A percentile compares a stretch with the other conserved stretches of the same genome.
Conservation (phyloP, 64 coral and sea anemone genomes). For the Actinia equina region DNA sequence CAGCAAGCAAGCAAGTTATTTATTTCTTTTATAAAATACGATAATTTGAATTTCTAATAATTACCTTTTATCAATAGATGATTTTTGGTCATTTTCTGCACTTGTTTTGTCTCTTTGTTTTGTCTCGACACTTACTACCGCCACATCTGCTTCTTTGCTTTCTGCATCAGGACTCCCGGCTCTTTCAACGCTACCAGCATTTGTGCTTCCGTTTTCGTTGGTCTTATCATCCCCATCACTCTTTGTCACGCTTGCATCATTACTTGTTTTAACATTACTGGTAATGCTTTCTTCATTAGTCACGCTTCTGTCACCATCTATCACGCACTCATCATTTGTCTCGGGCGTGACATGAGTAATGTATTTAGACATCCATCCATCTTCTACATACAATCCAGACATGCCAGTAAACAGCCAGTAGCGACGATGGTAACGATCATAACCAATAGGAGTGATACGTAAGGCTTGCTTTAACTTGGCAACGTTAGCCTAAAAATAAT, state of each 20-base stretch:
- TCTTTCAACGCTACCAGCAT: not conserved
- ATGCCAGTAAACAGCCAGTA: constrained; percentile 80
- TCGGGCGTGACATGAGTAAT: not conserved
- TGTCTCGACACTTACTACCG: not conserved
- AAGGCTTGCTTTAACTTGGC: constrained; percentile 39
- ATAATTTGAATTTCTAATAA: not conserved
- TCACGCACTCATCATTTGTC: not conserved
- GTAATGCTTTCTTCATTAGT: not conserved
- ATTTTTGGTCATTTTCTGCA: not conserved
- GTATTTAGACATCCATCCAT: constrained; percentile 61
- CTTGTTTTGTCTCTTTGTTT: not conserved
- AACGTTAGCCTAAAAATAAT: not conserved
- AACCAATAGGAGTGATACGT: constrained; percentile 60
- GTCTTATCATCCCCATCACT: not conserved
- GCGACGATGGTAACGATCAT: constrained; percentile 69
- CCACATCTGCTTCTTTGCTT: not conserved
- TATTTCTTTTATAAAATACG: too few species aligned
- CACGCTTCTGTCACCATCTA: not conserved
- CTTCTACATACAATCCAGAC: constrained; percentile 66
- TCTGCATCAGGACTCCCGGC: not conserved
- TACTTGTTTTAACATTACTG: not conserved
- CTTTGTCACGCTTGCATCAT: not conserved
- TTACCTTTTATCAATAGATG: not conserved
- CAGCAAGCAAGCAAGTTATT: too few species aligned
- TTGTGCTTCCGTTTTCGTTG: not conserved